These are phyloP conservation scores for Corydoras sp. DNA, from an alignment of 2,113 vertebrate species.

Conservation along the genomic window DNA sequence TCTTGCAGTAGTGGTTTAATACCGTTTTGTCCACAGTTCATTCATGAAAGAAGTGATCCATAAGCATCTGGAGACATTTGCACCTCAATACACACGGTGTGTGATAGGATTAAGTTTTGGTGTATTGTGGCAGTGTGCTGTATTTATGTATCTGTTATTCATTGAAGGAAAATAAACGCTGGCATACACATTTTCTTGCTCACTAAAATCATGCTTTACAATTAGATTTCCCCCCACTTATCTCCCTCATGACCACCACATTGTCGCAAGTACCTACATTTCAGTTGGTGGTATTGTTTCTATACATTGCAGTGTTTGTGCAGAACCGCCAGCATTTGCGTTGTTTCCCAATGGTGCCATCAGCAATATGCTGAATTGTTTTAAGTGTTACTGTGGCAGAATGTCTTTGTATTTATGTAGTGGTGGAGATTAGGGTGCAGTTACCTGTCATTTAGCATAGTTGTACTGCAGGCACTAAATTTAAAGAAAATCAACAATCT, in stretches of 20 bases:
- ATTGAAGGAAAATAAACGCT: too few species aligned
- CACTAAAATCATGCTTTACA: too few species aligned
- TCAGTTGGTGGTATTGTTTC: background rate
- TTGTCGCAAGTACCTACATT: background rate
- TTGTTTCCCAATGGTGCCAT: background rate
- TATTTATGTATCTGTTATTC: too few species aligned
- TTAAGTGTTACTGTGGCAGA: background rate
- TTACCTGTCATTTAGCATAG: background rate
- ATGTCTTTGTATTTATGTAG: background rate
- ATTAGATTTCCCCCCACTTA: too few species aligned
- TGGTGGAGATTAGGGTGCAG: background rate
- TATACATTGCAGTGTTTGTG: background rate
- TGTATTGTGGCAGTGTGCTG: too few species aligned
- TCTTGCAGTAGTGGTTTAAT: background rate
- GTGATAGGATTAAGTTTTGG: too few species aligned
- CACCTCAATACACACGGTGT: too few species aligned
- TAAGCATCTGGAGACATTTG: too few species aligned
- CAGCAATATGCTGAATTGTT: background rate
- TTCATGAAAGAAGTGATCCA: too few species aligned
- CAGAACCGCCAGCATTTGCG: background rate
- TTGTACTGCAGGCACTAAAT: background rate
- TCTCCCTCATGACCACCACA: too few species aligned
- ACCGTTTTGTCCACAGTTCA: too few species aligned
- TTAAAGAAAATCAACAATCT: constrained; percentile 5
- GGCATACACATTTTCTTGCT: too few species aligned